Percentiles rank a stretch among this genome's conserved stretches.
phyloP scores from a whole-genome alignment of 1,140 invertebrate genomes.

The Anoplophora glabripennis region DNA sequence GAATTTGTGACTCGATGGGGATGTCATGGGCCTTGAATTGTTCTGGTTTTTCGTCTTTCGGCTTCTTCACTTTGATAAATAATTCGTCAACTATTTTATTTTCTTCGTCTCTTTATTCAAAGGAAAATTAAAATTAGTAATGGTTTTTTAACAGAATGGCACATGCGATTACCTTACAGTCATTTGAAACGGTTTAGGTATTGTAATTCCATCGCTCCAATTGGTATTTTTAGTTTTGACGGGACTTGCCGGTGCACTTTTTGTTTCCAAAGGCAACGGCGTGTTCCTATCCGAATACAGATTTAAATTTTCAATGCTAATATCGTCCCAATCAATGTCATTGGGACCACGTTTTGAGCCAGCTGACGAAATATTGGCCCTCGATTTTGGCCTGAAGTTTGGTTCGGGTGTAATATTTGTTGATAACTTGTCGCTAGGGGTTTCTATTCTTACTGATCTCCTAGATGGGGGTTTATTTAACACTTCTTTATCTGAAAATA shows the following conservation, averaged over 20 bases:
- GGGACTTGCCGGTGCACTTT: constrained; percentile 58
- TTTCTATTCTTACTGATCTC: constrained; percentile 47
- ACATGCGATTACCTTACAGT: constrained; percentile 56
- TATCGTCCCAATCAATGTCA: constrained; percentile 40
- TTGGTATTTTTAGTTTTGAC: constrained; percentile 42
- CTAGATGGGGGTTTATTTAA: constrained; percentile 41
- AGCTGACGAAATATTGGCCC: constrained; percentile 26
- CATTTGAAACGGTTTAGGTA: constrained; percentile 66
- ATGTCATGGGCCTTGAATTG: constrained; percentile 59
- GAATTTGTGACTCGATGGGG: constrained; percentile 65
- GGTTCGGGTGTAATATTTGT: constrained; percentile 18
- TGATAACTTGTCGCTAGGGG: constrained; percentile 36
- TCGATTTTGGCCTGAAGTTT: constrained; percentile 29
- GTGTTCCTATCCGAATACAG: constrained; percentile 28
- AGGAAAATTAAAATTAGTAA: constrained; percentile 16
- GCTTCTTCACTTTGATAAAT: constrained; percentile 50
- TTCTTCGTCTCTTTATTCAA: constrained; percentile 64
- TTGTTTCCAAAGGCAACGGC: constrained; percentile 30
- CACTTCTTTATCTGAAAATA: constrained; percentile 37
- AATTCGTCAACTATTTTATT: constrained; percentile 56
- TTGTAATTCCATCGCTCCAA: constrained; percentile 52
- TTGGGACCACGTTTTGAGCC: constrained; percentile 18
- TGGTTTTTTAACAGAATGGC: neutral
- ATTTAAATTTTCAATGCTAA: constrained; percentile 38
- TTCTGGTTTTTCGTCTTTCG: constrained; percentile 51